Evolutionary conservation across 2,797 vertebrate species (phyloP), one percentile per base, ranked within the genome.

Genomic region (Acropternis orthonyx): DNA sequence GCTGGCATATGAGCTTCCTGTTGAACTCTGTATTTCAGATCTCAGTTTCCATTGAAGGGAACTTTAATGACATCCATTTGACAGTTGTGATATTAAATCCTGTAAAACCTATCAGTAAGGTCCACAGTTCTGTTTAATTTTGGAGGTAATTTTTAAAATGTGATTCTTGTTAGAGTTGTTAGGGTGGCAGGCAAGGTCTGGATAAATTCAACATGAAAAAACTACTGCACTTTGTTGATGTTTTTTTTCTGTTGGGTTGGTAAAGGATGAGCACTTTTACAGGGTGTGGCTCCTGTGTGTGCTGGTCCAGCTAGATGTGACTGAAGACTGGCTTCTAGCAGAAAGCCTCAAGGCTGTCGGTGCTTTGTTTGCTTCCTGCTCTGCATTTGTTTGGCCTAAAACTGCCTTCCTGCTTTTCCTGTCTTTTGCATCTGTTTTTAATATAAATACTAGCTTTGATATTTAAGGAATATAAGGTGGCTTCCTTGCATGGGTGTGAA

Each of bases 321-420:
- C 32, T 80, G 51, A 79, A 48, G 54, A 12, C 71, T 59, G 62
- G 12, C 80, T 94, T 58, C 12, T 26, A 59, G 68, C 41, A 30
- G 72, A 77, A 59, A 24, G 43, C 69, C 66, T 85, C 55, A 37
- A 75, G 68, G 72, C 65, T 87, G 11, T 43, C 36, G 48, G 54
- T 55, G 65, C 58, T 66, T 92, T 4, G 1, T 81, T 92, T 82
- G n/a, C 61, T 96, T 96, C 71, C 80, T 95, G 68, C 83, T 66
- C 4, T 78, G 63, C 16, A 26, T 91, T 92, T 93, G 54, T 83
- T 74, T 88, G n/a, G n/a, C 30, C 79, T 71, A 65, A 77, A 91
- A 83, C 36, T 85, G 21, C 20, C 43, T 91, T 93, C 87, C 91
- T 94, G 89, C 82, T 74, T 93, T 94, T 94, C 93, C 82, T 91